Conservation (phyloP, 2,888 invertebrate species). For the Prenolepis imparis region DNA sequence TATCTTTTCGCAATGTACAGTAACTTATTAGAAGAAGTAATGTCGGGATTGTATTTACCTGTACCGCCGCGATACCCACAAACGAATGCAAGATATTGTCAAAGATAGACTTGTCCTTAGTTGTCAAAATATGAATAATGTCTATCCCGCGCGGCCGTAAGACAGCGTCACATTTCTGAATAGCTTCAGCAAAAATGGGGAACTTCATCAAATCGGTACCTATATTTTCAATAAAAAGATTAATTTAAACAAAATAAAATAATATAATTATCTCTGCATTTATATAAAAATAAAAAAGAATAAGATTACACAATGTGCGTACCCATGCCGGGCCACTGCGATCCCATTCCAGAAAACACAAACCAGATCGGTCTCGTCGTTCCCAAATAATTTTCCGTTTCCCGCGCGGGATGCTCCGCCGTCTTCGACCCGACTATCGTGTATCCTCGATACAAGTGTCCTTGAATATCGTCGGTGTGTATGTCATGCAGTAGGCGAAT, state of each 20-base stretch:
- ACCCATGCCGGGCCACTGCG: constrained; percentile 73
- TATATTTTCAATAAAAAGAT: constrained; percentile 87
- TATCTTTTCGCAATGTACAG: background rate
- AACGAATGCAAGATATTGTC: constrained; percentile 91
- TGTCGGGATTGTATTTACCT: constrained; percentile 82
- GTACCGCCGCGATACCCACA: constrained; percentile 91
- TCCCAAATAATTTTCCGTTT: constrained; percentile 89
- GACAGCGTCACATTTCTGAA: constrained; percentile 88
- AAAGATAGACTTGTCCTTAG: constrained; percentile 88
- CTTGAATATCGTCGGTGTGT: constrained; percentile 87
- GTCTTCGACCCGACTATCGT: constrained; percentile 87
- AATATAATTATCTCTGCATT: background rate
- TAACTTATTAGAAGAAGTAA: background rate
- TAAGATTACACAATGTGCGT: background rate
- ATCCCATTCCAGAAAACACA: constrained; percentile 90
- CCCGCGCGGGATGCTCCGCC: constrained; percentile 85
- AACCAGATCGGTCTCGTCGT: constrained; percentile 93
- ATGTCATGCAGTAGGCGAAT: constrained; percentile 89
- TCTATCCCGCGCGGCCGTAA: constrained; percentile 89
- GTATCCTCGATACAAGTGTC: constrained; percentile 93
- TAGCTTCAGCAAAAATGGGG: constrained; percentile 89
- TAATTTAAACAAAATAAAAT: background rate
- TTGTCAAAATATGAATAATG: constrained; percentile 89
- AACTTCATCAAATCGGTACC: constrained; percentile 90
- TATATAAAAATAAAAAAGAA: background rate